A percentile compares a stretch with the other conserved stretches of the same genome.
Evolutionary conservation across 1,140 invertebrate species (phyloP).

Genomic region (Drosophila takahashii): DNA sequence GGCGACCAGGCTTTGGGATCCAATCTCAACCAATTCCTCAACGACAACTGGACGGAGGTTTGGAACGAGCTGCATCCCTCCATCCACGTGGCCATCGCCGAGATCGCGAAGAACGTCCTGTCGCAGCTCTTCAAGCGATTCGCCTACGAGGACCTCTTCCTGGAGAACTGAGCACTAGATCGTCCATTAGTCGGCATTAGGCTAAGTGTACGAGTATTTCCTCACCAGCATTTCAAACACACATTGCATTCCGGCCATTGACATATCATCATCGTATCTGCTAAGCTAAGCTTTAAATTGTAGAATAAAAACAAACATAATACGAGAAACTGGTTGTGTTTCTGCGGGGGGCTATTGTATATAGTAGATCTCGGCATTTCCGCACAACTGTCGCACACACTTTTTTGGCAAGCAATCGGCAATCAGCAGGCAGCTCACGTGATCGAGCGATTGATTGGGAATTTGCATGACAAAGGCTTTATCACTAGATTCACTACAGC

Average conservation of each 20-base stretch:
- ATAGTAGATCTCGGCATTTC: conserved; percentile 41
- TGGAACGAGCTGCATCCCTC: conserved; percentile 86
- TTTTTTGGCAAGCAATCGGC: conserved; percentile 41
- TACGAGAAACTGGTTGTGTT: conserved; percentile 37
- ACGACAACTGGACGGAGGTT: conserved; percentile 87
- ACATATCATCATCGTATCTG: conserved; percentile 36
- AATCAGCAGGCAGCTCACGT: conserved; percentile 59
- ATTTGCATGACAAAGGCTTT: conserved; percentile 57
- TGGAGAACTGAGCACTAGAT: conserved; percentile 54
- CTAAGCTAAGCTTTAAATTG: conserved; percentile 61
- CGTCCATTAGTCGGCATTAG: not conserved
- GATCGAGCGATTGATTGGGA: conserved; percentile 15
- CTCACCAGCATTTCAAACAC: conserved; percentile 22
- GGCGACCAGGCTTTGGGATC: conserved; percentile 88
- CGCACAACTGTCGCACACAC: conserved; percentile 48
- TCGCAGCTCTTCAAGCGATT: conserved; percentile 75
- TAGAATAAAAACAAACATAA: conserved; percentile 57
- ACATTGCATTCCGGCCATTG: conserved; percentile 46
- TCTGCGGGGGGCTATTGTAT: conserved; percentile 26
- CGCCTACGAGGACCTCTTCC: conserved; percentile 76
- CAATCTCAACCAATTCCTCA: conserved; percentile 87
- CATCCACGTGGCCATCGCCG: conserved; percentile 86
- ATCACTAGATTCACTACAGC: not conserved
- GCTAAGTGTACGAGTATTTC: conserved; percentile 78
- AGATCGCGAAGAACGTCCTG: conserved; percentile 86